Evolutionary conservation across 2,888 invertebrate species (phyloP).

Genomic region (Cybosia mesomella): DNA sequence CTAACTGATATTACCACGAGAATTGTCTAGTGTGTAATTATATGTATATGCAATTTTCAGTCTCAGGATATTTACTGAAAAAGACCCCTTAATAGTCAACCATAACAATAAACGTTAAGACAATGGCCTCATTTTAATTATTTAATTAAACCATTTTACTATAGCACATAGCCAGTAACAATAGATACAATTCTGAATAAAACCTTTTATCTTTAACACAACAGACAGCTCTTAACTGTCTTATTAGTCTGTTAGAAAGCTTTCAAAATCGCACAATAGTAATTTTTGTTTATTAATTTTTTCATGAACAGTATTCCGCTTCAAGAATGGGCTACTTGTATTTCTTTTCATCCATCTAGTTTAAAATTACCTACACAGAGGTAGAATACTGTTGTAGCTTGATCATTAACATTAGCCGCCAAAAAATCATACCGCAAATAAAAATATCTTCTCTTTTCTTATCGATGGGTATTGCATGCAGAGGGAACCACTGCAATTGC

Average conservation of each 20-base stretch:
- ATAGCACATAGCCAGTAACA: constrained; percentile 23
- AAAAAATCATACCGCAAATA: background rate
- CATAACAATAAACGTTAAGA: constrained; percentile 34
- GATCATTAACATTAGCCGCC: too few relatives aligned
- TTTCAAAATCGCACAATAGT: background rate
- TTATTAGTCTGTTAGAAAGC: constrained; percentile 1
- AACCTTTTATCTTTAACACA: constrained; percentile 19
- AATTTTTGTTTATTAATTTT: background rate
- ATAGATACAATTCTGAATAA: constrained; percentile 29
- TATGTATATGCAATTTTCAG: background rate
- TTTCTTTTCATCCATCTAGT: background rate
- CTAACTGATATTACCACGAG: background rate
- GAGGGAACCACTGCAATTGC: too few relatives aligned
- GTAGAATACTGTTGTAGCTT: too few relatives aligned
- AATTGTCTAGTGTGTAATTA: too few relatives aligned
- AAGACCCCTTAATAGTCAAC: constrained; percentile 24
- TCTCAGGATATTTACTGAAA: background rate
- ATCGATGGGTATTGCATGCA: too few relatives aligned
- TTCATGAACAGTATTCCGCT: background rate
- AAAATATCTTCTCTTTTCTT: background rate
- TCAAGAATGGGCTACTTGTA: background rate
- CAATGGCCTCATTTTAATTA: constrained; percentile 37
- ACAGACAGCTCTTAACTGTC: background rate
- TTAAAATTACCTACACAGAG: background rate
- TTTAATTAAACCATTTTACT: too few relatives aligned